Base-by-base conservation (phyloP, 2,888 invertebrate species). In the Nudaria mundana region DNA sequence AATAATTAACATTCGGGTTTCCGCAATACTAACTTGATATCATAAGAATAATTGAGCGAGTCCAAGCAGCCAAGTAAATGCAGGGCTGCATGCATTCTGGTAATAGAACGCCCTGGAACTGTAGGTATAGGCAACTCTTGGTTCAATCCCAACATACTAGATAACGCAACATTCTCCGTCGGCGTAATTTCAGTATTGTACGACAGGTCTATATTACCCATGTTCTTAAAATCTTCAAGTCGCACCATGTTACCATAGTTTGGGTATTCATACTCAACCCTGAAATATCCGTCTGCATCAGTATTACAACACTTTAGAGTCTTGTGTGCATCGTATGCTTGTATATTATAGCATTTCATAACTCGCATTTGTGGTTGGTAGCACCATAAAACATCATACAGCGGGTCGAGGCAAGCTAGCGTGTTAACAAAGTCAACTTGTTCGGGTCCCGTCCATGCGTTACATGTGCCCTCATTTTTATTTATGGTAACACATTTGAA, bases 371-470 rank as follows among this genome's bases (percentile, higher is more conserved):
- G 84, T 0, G 94, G 93, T 71, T 94, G 92, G 60, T 94, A 98
- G 58, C 96, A 95, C 98, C 98, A 99, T 1, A 99, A 87, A 0
- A 98, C 94, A 79, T 98, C 97, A 79, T 97, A 98, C 36, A 95
- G 90, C 0, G 98, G 97, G 85, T 99, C 99, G 61, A 98, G 89
- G 63, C 94, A 95, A 0, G 95, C 93, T 31, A 94, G 92, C 52
- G 93, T 93, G 59, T 94, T 93, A 11, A 92, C 92, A 54, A 98
- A 95, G 72, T 96, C 94, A 0, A 95, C 94, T 79, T 98, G 98
- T 61, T 96, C 95, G 10, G 90, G 83, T 5, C 94, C 94, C 48
- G 92, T 92, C 86, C 96, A 98, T 8, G 96, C 93, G 43, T 93
- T 93, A 74, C 98, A 98, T 48, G 93, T 93, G 10, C 98, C 97